Percentiles rank a stretch among this genome's conserved stretches.
Evolutionary conservation across 2,888 invertebrate species (phyloP).

Genomic region (Cheilosia scutellata): DNA sequence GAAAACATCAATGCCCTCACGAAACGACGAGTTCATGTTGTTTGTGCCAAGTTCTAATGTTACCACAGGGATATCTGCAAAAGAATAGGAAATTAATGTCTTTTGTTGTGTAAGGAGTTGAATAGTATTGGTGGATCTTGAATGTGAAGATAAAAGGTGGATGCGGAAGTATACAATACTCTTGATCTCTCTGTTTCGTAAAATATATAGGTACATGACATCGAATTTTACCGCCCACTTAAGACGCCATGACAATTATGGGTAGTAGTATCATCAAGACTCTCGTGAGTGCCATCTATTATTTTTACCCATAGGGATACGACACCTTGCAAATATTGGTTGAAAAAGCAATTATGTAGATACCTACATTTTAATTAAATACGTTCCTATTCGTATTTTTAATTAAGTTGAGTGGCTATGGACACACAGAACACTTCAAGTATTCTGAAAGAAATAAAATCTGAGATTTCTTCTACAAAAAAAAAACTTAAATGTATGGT

Average conservation of each 20-base stretch:
- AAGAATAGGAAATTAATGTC: slow-evolving; percentile 3
- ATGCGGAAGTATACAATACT: not conserved
- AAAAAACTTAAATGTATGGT: slow-evolving; percentile 5
- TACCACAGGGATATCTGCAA: slow-evolving; percentile 93
- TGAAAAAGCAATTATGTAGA: not conserved
- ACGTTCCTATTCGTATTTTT: slow-evolving; percentile 22
- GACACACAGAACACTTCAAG: slow-evolving; percentile 11
- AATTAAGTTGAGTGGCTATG: slow-evolving; percentile 36
- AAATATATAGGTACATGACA: not conserved
- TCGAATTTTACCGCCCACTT: not conserved
- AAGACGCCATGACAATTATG: not conserved
- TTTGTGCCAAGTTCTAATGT: slow-evolving; percentile 93
- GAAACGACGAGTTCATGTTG: slow-evolving; percentile 90
- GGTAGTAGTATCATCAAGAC: not conserved
- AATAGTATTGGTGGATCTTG: not conserved
- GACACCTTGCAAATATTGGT: not conserved
- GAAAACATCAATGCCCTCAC: slow-evolving; percentile 95
- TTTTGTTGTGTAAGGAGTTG: not conserved
- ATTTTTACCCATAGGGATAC: not conserved
- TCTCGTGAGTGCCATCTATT: not conserved
- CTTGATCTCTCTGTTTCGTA: not conserved
- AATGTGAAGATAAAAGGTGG: not conserved
- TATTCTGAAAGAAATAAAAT: slow-evolving; percentile 40
- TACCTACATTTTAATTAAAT: slow-evolving; percentile 20
- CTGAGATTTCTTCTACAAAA: slow-evolving; percentile 25